These are phyloP conservation scores for Drosophila paracracens DNA, from an alignment of 2,888 invertebrate genomes.

Conservation along the genomic window DNA sequence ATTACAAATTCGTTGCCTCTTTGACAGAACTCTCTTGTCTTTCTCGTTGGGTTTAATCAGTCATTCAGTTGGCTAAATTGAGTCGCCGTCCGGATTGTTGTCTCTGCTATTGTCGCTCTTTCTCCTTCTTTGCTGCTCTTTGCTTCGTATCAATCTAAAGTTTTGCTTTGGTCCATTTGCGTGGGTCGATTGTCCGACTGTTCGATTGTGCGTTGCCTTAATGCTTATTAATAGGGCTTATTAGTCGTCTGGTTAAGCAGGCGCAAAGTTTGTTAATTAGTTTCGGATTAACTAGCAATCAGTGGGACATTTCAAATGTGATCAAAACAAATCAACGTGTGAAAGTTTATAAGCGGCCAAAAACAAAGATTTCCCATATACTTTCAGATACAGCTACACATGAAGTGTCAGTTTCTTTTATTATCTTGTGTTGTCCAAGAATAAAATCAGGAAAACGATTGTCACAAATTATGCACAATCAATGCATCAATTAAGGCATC, in stretches of 20 bases:
- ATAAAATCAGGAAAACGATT: constrained; percentile 66
- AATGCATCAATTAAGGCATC: constrained; percentile 78
- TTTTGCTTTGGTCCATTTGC: constrained; percentile 52
- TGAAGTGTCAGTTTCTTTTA: constrained; percentile 9
- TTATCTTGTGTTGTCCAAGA: constrained; percentile 18
- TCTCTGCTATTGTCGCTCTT: constrained; percentile 18
- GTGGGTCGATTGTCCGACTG: constrained; percentile 59
- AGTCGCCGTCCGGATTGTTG: constrained; percentile 62
- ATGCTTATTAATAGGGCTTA: constrained; percentile 76
- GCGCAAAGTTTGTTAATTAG: constrained; percentile 74
- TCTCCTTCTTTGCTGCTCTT: constrained; percentile 16
- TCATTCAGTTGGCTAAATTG: constrained; percentile 79
- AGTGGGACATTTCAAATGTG: constrained; percentile 35
- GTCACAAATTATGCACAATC: constrained; percentile 83
- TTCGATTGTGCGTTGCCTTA: constrained; percentile 49
- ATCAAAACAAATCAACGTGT: constrained; percentile 54
- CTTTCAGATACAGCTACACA: background rate
- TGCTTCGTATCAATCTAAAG: constrained; percentile 53
- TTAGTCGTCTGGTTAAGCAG: constrained; percentile 71
- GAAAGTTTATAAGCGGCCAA: constrained; percentile 39
- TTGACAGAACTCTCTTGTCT: background rate
- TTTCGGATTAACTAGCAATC: constrained; percentile 56
- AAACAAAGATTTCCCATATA: constrained; percentile 32
- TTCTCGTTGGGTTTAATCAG: constrained; percentile 68
- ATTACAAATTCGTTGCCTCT: constrained; percentile 30